Percentiles rank a stretch among this genome's conserved stretches.
phyloP scores from a whole-genome alignment of 2,113 vertebrate genomes.

The Merops nubicus region DNA sequence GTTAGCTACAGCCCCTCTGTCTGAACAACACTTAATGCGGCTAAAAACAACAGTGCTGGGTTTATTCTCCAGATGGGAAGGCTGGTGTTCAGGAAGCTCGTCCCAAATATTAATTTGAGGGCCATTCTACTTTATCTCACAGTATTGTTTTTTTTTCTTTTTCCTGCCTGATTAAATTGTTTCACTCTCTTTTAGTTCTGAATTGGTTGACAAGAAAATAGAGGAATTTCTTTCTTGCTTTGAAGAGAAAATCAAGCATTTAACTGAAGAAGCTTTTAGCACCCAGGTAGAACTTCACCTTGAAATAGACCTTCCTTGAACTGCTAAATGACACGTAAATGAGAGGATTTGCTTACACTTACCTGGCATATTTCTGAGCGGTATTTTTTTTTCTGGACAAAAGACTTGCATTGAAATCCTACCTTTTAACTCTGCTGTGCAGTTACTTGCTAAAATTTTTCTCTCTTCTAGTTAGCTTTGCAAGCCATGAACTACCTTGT shows the following conservation, averaged over 20 bases:
- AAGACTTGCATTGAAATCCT: not conserved
- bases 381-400: not conserved
- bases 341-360: not conserved
- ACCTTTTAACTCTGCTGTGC: not conserved
- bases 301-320: not conserved
- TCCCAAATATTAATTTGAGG: not conserved
- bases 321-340: not conserved
- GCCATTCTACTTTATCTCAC: not conserved
- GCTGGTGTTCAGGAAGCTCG: not conserved
- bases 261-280: conserved; percentile 89
- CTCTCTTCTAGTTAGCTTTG: not conserved
- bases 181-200: conserved; percentile 81
- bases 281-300: conserved; percentile 78
- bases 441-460: not conserved
- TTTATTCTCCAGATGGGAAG: not conserved
- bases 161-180: not conserved
- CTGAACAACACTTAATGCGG: not conserved
- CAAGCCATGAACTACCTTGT: not conserved
- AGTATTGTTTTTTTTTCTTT: not conserved
- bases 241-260: conserved; percentile 82
- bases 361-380: accelerated
- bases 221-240: conserved; percentile 92
- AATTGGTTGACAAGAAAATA: conserved; percentile 91
- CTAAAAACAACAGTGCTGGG: not conserved
- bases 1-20: accelerated